A percentile compares a stretch with the other conserved stretches of the same genome.
phyloP scores from a whole-genome alignment of 2,888 invertebrate genomes.

The Acholoe squamosa region DNA sequence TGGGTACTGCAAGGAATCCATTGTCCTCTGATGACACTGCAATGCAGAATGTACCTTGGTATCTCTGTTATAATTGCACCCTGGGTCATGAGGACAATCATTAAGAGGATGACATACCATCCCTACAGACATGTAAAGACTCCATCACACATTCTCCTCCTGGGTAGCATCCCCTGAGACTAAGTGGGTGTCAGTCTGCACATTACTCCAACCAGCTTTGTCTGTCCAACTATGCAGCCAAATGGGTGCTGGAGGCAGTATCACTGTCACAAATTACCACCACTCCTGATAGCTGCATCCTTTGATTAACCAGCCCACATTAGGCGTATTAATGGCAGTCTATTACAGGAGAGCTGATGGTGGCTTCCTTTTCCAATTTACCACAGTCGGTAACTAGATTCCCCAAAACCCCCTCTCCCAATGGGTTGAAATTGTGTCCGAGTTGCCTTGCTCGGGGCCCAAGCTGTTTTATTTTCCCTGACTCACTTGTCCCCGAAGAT shows the following conservation, averaged over 20 bases:
- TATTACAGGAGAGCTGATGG: neutral
- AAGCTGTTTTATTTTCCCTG: slow-evolving; percentile 17
- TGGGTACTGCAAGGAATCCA: too few species aligned
- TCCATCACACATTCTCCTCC: too few species aligned
- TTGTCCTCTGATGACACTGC: too few species aligned
- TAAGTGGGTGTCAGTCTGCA: neutral
- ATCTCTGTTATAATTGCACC: too few species aligned
- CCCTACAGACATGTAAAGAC: too few species aligned
- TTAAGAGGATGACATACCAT: too few species aligned
- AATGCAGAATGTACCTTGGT: too few species aligned
- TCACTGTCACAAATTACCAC: neutral
- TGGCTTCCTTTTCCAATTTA: neutral
- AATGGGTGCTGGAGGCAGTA: neutral
- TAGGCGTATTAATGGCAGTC: neutral
- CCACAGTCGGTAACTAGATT: neutral
- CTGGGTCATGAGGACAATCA: too few species aligned
- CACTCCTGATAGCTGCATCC: neutral
- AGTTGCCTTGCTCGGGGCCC: neutral
- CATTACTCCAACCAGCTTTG: neutral
- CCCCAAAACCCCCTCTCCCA: neutral
- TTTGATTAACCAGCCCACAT: neutral
- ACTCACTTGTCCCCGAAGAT: slow-evolving; percentile 12
- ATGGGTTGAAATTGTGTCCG: slow-evolving; percentile 12
- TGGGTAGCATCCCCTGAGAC: too few species aligned
- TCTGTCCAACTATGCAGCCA: neutral